Evolutionary conservation across 2,888 invertebrate genomes (phyloP).

Genomic region (Aphrophora alni): DNA sequence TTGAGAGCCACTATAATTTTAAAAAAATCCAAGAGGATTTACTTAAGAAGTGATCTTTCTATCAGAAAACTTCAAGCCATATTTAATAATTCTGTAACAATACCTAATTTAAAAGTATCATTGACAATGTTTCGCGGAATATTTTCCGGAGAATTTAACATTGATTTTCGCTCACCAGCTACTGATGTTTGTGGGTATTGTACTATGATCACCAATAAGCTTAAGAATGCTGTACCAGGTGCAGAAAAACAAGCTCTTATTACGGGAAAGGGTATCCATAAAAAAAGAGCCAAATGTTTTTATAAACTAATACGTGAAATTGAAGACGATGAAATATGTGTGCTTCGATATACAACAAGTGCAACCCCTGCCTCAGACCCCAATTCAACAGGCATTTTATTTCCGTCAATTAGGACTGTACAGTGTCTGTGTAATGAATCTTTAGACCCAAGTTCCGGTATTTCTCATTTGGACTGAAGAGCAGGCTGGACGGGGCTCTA

Average conservation of each 20-base stretch:
- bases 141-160: constrained; percentile 4
- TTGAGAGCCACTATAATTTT: constrained; percentile 10
- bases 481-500: constrained; percentile 7
- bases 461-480: constrained; percentile 23
- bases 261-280: not conserved
- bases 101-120: constrained; percentile 10
- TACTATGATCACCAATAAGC: not conserved
- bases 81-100: not conserved
- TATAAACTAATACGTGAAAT: not conserved
- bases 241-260: not conserved
- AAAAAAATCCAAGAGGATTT: constrained; percentile 11
- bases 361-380: constrained; percentile 22
- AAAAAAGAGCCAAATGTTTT: constrained; percentile 12
- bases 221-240: not conserved
- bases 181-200: constrained; percentile 14
- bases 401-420: constrained; percentile 10
- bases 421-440: constrained; percentile 6
- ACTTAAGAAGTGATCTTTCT: not conserved
- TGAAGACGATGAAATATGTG: too few species aligned
- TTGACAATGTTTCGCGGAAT: constrained; percentile 15
- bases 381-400: constrained; percentile 20
- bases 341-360: constrained; percentile 9
- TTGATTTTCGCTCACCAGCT: constrained; percentile 5
- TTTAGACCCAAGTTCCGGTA: not conserved
- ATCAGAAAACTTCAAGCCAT: not conserved